These are phyloP conservation scores for Linyphia triangularis DNA, from an alignment of 2,888 invertebrate genomes.

Conservation along the genomic window DNA sequence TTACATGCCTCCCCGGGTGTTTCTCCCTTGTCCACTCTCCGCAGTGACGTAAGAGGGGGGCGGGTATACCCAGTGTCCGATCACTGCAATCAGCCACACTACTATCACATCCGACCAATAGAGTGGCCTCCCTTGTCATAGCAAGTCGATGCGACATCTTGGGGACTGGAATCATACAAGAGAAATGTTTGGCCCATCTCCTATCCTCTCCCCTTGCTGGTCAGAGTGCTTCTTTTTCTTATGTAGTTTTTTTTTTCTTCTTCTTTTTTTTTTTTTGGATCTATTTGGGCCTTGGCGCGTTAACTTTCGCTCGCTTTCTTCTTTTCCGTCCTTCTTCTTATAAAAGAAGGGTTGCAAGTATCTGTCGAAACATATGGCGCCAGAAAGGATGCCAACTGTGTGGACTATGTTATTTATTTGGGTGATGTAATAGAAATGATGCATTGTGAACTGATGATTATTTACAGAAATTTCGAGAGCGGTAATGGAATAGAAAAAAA, in stretches of 20 bases:
- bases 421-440: background rate
- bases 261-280: conserved; percentile 47
- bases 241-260: background rate
- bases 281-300: conserved; percentile 62
- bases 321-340: conserved; percentile 16
- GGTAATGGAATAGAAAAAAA: no score
- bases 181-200: conserved; percentile 34
- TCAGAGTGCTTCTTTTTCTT: conserved; percentile 11
- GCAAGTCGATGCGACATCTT: conserved; percentile 70
- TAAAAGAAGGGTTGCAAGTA: conserved; percentile 56
- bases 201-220: background rate
- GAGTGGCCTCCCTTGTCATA: conserved; percentile 69
- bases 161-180: conserved; percentile 12
- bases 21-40: conserved; percentile 73
- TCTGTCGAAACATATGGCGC: conserved; percentile 38
- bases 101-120: conserved; percentile 71
- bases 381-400: conserved; percentile 23
- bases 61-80: conserved; percentile 68
- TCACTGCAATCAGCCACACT: conserved; percentile 74
- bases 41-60: conserved; percentile 68
- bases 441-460: no score
- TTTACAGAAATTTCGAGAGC: no score
- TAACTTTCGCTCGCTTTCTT: conserved; percentile 63
- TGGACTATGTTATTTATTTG: background rate
- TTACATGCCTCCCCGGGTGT: conserved; percentile 74